Evolutionary conservation across 1,140 invertebrate genomes (phyloP).

Genomic region (Archegozetes longisetosus): DNA sequence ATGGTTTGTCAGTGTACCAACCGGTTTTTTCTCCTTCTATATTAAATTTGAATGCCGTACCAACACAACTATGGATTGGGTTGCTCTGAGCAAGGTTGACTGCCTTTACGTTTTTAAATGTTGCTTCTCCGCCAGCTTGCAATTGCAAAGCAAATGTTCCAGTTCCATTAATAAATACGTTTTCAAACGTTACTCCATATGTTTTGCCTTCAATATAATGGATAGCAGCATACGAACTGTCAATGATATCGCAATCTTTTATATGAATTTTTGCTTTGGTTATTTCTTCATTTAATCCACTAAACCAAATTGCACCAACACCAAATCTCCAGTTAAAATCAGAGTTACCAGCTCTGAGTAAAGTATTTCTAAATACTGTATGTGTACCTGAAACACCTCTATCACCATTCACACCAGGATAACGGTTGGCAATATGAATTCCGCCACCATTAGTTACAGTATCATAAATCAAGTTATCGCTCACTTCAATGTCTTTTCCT

Average conservation of each 20-base stretch:
- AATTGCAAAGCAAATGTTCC: slow-evolving; percentile 4
- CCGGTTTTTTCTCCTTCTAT: neutral
- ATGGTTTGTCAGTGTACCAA: neutral
- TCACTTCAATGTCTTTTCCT: too few relatives aligned
- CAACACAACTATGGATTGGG: neutral
- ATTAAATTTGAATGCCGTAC: neutral
- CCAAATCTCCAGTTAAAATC: slow-evolving; percentile 1
- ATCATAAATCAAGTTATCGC: neutral
- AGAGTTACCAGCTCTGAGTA: neutral
- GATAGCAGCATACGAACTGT: neutral
- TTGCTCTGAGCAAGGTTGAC: neutral
- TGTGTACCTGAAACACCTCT: neutral
- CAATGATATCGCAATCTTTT: slow-evolving; percentile 6
- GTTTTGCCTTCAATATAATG: neutral
- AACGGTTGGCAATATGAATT: slow-evolving; percentile 3
- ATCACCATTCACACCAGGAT: neutral
- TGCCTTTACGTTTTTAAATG: neutral
- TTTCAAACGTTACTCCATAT: neutral
- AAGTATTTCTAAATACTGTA: neutral
- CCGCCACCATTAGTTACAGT: slow-evolving; percentile 1
- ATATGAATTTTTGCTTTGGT: neutral
- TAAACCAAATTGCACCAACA: slow-evolving; percentile 4
- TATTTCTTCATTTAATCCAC: neutral
- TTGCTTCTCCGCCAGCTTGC: neutral
- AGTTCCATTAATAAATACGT: neutral